Evolutionary conservation across 2,888 invertebrate species (phyloP), one percentile per base, ranked within the genome.

Genomic region (Acronicta leporina): DNA sequence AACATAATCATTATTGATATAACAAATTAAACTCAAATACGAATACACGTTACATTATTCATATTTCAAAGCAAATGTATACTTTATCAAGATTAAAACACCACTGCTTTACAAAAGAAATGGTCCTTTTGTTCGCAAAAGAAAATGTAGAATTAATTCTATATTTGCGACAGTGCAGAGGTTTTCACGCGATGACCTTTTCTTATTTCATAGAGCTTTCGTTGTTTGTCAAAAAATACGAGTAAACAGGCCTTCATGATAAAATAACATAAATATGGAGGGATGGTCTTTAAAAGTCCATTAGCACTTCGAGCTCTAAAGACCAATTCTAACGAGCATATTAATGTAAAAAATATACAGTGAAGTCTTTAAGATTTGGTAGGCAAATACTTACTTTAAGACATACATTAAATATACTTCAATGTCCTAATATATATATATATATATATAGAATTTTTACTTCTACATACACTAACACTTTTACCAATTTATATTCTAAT

Each of bases 91-190:
- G 62, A 71, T 62, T 68, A 68, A 63, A 65, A 48, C 44, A 52
- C 42, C 44, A 56, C 68, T 52, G 40, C 59, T 40, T 41, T 50
- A 75, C 70, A 73, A 75, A 58, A 68, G 76, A 73, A 52, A 46
- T 50, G 54, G 41, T 50, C 7, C 50, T 13, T 63, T 73, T 71
- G 64, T 73, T 53, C 38, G 40, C 13, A 25, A 41, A 64, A 60
- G 55, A 61, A 73, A 75, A 73, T 68, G 62, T 74, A 33, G 55
- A 65, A 66, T 68, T 67, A 55, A 64, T 68, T 68, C 15, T 64
- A 52, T 77, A 66, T 74, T 76, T 66, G 55, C 42, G 49, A 42
- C 52, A 42, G 15, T 45, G 41, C 45, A 45, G 58, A 60, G 58
- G 58, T 57, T 40, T 35, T 51, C 40, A 55, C 35, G 52, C 44